These are phyloP conservation scores for Seira ritae DNA, from an alignment of 2,888 invertebrate genomes.

Conservation along the genomic window DNA sequence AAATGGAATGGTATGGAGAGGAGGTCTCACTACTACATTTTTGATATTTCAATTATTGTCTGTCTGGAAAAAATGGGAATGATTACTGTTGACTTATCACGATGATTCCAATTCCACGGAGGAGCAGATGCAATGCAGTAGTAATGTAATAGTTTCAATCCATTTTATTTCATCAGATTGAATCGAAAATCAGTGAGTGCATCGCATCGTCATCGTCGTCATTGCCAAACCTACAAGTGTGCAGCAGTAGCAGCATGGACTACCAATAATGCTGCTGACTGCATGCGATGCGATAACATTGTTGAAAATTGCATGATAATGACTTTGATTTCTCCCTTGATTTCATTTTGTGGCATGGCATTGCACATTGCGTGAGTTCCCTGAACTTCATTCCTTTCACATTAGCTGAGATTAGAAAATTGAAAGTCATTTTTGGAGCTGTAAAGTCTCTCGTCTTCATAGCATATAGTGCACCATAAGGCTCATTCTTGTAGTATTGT, in stretches of 20 bases:
- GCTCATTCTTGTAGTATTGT: too few species aligned
- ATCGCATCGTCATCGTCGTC: neutral
- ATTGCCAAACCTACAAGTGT: neutral
- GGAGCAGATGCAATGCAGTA: neutral
- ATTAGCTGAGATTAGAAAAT: slow-evolving; percentile 23
- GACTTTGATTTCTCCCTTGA: slow-evolving; percentile 29
- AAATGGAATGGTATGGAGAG: neutral
- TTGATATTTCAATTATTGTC: neutral
- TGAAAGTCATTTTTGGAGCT: slow-evolving; percentile 27
- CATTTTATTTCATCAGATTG: neutral
- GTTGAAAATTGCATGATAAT: slow-evolving; percentile 15
- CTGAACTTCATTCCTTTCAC: slow-evolving; percentile 22
- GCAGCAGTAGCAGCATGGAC: too few species aligned
- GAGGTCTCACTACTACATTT: neutral
- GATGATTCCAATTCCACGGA: neutral
- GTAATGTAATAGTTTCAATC: neutral
- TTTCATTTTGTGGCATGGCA: slow-evolving; percentile 26
- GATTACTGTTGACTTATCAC: neutral
- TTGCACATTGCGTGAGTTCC: slow-evolving; percentile 18
- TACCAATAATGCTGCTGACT: neutral
- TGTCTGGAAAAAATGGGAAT: neutral
- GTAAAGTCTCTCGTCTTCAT: slow-evolving; percentile 18
- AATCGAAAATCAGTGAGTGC: neutral
- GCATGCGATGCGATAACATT: neutral
- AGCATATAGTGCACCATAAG: neutral